These are phyloP conservation scores for Coleophora deauratella DNA, from an alignment of 2,888 invertebrate genomes.

Conservation along the genomic window DNA sequence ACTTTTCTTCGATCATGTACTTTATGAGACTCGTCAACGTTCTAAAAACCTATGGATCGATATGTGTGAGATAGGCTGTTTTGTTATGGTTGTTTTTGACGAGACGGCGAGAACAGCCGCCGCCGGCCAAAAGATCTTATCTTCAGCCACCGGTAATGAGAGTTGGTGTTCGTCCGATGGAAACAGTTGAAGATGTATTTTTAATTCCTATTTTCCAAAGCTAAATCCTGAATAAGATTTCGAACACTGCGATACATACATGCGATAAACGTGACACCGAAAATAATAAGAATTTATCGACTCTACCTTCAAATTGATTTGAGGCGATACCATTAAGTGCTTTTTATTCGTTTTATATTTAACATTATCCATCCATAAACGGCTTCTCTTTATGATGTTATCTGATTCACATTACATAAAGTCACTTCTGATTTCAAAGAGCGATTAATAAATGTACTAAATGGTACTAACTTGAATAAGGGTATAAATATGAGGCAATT, in stretches of 20 bases:
- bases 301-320: not conserved
- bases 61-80: conserved; percentile 21
- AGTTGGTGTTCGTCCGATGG: conserved; percentile 52
- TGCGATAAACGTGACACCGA: conserved; percentile 11
- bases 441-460: no score
- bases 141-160: conserved; percentile 51
- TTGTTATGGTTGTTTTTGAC: conserved; percentile 5
- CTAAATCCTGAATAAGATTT: conserved; percentile 19
- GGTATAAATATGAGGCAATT: not conserved
- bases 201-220: conserved; percentile 35
- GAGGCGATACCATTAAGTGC: not conserved
- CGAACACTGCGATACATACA: conserved; percentile 15
- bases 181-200: conserved; percentile 43
- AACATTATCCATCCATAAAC: no score
- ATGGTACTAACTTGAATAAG: no score
- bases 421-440: no score
- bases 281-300: conserved; percentile 6
- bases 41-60: conserved; percentile 14
- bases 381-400: no score
- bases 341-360: not conserved
- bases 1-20: conserved; percentile 1
- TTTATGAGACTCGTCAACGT: conserved; percentile 1
- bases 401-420: no score
- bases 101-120: conserved; percentile 34
- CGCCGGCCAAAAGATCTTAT: conserved; percentile 50